A percentile compares a stretch with the other conserved stretches of the same genome.
phyloP scores from a whole-genome alignment of 2,797 vertebrate species.

The Myotis vivesi region DNA sequence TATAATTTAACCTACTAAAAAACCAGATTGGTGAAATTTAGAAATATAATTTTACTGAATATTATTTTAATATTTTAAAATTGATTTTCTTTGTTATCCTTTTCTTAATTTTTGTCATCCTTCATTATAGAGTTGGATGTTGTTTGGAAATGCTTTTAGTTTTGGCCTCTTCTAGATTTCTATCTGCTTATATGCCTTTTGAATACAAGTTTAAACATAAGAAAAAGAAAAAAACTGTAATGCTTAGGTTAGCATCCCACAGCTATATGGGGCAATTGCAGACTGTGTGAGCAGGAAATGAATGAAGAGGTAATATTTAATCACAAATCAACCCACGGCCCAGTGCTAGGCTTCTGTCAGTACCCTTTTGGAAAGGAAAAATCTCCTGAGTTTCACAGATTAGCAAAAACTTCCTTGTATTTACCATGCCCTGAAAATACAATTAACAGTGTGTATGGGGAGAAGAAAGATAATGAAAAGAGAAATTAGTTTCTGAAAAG shows the following conservation, averaged over 20 bases:
- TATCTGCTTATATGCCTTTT: not conserved
- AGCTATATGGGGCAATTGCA: not conserved
- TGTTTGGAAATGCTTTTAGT: conserved; percentile 21
- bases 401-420: conserved; percentile 61
- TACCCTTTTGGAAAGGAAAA: conserved; percentile 31
- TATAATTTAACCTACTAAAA: conserved; percentile 43
- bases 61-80: conserved; percentile 18
- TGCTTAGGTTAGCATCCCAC: not conserved
- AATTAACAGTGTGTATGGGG: not conserved
- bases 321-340: not conserved
- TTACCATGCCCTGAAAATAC: conserved; percentile 50
- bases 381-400: conserved; percentile 44
- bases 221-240: conserved; percentile 3
- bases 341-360: conserved; percentile 31
- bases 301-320: conserved; percentile 60
- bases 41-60: not conserved
- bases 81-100: not conserved
- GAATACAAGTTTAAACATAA: conserved; percentile 45
- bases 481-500: conserved; percentile 59
- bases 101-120: conserved; percentile 24
- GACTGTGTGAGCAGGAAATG: conserved; percentile 17
- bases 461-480: conserved; percentile 63
- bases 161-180: conserved; percentile 19
- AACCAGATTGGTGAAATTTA: not conserved
- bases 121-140: not conserved